phyloP scores from a whole-genome alignment of 2,113 vertebrate species.

The Lophura nycthemera region DNA sequence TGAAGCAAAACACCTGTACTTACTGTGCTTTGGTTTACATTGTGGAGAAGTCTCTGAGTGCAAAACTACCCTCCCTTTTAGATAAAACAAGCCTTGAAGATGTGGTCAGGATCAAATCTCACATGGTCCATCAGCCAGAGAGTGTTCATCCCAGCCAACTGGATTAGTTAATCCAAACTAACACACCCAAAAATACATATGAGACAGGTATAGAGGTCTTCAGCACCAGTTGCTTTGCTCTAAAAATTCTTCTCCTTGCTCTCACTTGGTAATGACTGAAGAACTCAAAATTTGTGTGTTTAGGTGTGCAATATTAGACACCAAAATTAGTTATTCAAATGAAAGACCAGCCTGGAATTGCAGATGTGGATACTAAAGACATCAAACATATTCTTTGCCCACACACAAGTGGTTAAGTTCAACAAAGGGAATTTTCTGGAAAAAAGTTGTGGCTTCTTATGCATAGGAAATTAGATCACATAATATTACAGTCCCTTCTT shows the following conservation, averaged over 20 bases:
- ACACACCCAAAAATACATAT: not conserved
- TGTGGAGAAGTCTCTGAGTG: not conserved
- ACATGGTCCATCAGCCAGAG: not conserved
- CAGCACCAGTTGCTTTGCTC: not conserved
- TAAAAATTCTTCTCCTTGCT: not conserved
- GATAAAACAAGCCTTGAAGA: not conserved
- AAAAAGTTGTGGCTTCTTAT: not conserved
- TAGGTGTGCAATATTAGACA: not conserved
- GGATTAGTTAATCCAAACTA: not conserved
- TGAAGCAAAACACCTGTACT: not conserved
- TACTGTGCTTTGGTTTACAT: not conserved
- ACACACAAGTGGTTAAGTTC: not conserved
- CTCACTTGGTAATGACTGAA: not conserved
- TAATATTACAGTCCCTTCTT: not conserved
- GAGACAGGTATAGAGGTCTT: not conserved
- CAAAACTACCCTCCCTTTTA: rapidly evolving
- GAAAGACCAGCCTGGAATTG: not conserved
- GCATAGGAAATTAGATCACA: not conserved
- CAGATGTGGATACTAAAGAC: not conserved
- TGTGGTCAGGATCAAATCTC: rapidly evolving
- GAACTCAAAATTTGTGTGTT: not conserved
- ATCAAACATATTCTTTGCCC: not conserved
- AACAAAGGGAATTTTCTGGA: not conserved
- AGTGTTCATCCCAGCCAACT: not conserved
- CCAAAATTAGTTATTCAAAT: not conserved